Percentiles rank a stretch among this genome's conserved stretches.
Conservation (phyloP, 2,888 invertebrate genomes). For the Drosophila cognata region DNA sequence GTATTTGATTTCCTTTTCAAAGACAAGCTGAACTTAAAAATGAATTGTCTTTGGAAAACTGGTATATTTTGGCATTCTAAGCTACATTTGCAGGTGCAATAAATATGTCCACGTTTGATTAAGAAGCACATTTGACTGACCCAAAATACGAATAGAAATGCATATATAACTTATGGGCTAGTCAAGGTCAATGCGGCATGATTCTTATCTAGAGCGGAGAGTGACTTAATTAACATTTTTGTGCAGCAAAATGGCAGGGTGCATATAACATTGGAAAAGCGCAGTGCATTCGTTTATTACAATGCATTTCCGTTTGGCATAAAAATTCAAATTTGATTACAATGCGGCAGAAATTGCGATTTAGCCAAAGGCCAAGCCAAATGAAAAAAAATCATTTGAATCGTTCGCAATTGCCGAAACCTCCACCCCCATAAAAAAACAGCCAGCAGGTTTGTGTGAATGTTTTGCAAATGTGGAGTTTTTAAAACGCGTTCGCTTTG, state of each 20-base stretch:
- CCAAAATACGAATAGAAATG: slow-evolving; percentile 14
- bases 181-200: slow-evolving; percentile 53
- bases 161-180: slow-evolving; percentile 7
- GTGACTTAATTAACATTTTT: slow-evolving; percentile 67
- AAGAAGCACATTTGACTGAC: neutral
- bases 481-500: slow-evolving; percentile 1
- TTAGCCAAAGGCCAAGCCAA: slow-evolving; percentile 60
- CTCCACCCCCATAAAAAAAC: slow-evolving; percentile 39
- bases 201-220: slow-evolving; percentile 27
- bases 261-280: slow-evolving; percentile 29
- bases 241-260: slow-evolving; percentile 27
- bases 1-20: neutral
- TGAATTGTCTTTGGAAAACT: neutral
- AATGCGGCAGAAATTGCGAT: slow-evolving; percentile 72
- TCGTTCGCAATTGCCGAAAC: slow-evolving; percentile 17
- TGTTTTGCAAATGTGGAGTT: slow-evolving; percentile 17
- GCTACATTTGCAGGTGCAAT: neutral
- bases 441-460: slow-evolving; percentile 26
- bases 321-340: slow-evolving; percentile 80
- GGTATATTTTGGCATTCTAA: neutral
- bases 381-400: slow-evolving; percentile 13
- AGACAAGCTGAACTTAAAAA: neutral
- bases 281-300: slow-evolving; percentile 57
- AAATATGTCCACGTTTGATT: slow-evolving; percentile 1
- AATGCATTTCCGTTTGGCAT: slow-evolving; percentile 70